phyloP scores from a whole-genome alignment of 2,113 vertebrate genomes.

The Labeo rohita region DNA sequence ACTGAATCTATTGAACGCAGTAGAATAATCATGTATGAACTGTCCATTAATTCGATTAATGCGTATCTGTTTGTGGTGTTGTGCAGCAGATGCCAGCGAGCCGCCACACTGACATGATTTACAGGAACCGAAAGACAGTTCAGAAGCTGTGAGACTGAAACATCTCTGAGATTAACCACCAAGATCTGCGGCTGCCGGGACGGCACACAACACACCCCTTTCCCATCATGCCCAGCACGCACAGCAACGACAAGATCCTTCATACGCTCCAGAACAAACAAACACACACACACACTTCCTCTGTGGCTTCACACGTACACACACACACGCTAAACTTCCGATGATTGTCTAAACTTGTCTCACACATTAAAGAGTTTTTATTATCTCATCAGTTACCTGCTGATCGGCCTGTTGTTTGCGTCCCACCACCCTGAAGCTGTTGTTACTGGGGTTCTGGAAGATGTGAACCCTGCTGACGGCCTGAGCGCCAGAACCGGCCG shows the following conservation, averaged over 20 bases:
- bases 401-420: slow-evolving; percentile 84
- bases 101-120: background rate
- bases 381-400: slow-evolving; percentile 72
- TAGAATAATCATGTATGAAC: too few relatives aligned
- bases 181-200: slow-evolving; percentile 9
- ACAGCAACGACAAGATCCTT: background rate
- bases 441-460: slow-evolving; percentile 77
- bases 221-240: background rate
- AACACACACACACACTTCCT: background rate
- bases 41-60: too few relatives aligned
- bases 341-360: background rate
- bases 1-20: too few relatives aligned
- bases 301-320: background rate
- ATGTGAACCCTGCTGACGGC: slow-evolving; percentile 82
- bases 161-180: slow-evolving; percentile 31
- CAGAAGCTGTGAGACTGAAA: slow-evolving; percentile 42
- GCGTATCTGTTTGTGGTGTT: background rate
- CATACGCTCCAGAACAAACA: background rate
- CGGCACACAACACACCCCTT: background rate
- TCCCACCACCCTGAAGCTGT: slow-evolving; percentile 85
- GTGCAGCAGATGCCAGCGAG: background rate
- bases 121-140: slow-evolving; percentile 42
- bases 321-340: background rate
- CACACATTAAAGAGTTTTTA: background rate
- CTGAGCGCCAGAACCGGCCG: slow-evolving; percentile 75